Conservation (phyloP, 2,113 vertebrate species). For the Limanda limanda region DNA sequence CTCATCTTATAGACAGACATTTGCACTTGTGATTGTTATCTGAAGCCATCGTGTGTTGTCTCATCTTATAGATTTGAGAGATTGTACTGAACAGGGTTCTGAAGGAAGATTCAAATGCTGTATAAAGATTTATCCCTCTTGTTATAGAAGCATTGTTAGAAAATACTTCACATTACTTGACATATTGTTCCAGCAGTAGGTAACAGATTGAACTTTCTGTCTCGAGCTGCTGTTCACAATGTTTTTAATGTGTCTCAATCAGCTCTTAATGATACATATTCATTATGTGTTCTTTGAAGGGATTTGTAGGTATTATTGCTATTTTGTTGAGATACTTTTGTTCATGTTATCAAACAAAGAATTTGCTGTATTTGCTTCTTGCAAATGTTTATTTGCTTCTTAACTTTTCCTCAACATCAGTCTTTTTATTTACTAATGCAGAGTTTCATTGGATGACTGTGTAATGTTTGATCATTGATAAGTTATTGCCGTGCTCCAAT, state of each 20-base stretch:
- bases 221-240: neutral
- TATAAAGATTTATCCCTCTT: no score
- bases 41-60: no score
- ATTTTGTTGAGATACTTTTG: neutral
- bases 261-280: neutral
- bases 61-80: no score
- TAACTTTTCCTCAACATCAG: neutral
- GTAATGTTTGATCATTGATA: conserved; percentile 8
- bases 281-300: neutral
- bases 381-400: neutral
- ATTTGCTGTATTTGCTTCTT: neutral
- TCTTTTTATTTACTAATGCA: conserved; percentile 4
- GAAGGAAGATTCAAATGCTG: no score
- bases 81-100: no score
- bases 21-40: no score
- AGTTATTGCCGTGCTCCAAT: conserved; percentile 31
- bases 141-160: no score
- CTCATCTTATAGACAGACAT: no score
- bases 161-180: neutral
- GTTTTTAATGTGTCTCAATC: no score
- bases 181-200: conserved; percentile 8
- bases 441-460: conserved; percentile 3
- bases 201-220: neutral
- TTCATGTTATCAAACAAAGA: conserved; percentile 7
- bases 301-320: neutral